phyloP scores from a whole-genome alignment of 2,888 invertebrate genomes.

The Anorthoa munda region DNA sequence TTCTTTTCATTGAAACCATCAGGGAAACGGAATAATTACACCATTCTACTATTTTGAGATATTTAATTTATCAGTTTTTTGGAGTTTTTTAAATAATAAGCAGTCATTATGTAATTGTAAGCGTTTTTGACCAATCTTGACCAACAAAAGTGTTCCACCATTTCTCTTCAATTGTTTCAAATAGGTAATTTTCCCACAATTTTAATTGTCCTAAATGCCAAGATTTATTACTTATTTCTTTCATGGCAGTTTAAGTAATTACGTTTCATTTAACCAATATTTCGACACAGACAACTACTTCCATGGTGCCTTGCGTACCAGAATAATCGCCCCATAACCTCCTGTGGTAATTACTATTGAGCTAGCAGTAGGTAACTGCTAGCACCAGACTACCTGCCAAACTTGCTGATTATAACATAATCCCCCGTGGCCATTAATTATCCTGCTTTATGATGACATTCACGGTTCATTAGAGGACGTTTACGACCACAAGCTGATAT shows the following conservation, averaged over 20 bases:
- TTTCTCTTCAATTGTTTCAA: slow-evolving; percentile 6
- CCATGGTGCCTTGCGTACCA: not conserved
- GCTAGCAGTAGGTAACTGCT: slow-evolving; percentile 1
- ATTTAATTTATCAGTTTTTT: slow-evolving; percentile 20
- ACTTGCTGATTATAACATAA: slow-evolving; percentile 43
- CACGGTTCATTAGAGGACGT: slow-evolving; percentile 37
- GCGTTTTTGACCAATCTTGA: slow-evolving; percentile 9
- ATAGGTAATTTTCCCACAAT: not conserved
- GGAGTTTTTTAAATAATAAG: slow-evolving; percentile 2
- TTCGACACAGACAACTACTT: not conserved
- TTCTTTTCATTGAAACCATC: slow-evolving; percentile 70
- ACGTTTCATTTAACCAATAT: not conserved
- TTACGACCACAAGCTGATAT: slow-evolving; percentile 28
- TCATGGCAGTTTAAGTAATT: slow-evolving; percentile 3
- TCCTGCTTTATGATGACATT: slow-evolving; percentile 37
- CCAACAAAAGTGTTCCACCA: slow-evolving; percentile 3
- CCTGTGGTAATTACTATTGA: not conserved
- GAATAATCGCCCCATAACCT: not conserved
- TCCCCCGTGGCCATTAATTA: slow-evolving; percentile 47
- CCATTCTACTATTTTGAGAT: slow-evolving; percentile 48
- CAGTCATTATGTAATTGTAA: slow-evolving; percentile 13
- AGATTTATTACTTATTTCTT: not conserved
- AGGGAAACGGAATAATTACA: slow-evolving; percentile 71
- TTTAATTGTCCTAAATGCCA: not conserved
- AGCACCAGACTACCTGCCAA: slow-evolving; percentile 27